Evolutionary conservation across 2,113 vertebrate species (phyloP).

Genomic region (Heliornis fulica): DNA sequence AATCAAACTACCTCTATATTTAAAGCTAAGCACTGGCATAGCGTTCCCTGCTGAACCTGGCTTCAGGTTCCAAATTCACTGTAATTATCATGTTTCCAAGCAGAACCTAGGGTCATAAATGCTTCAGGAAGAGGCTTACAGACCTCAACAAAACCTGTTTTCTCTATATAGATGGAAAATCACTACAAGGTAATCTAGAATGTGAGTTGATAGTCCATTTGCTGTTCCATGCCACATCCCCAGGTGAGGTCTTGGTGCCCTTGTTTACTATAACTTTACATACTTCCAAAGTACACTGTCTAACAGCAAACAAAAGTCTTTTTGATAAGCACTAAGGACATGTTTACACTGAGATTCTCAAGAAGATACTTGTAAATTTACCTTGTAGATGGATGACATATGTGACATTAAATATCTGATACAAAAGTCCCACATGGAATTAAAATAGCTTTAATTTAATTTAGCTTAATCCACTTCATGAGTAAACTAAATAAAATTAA

Average conservation of each 20-base stretch:
- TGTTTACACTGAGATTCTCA: neutral
- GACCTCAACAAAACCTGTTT: neutral
- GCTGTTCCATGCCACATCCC: neutral
- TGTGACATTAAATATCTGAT: neutral
- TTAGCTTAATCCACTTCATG: neutral
- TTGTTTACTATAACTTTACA: neutral
- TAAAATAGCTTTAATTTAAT: constrained; percentile 3
- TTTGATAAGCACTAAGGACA: neutral
- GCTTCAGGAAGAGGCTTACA: neutral
- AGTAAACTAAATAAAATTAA: constrained; percentile 17
- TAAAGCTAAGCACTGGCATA: neutral
- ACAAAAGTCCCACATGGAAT: neutral
- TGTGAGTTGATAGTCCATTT: neutral
- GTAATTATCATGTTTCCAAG: neutral
- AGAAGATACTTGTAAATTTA: constrained; percentile 3
- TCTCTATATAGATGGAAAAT: neutral
- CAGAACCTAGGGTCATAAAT: neutral
- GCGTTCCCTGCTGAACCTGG: neutral
- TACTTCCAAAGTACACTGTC: neutral
- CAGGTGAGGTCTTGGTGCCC: neutral
- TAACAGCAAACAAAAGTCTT: neutral
- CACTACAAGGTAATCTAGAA: neutral
- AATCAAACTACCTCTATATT: neutral
- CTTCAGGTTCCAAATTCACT: neutral
- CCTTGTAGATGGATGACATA: neutral